Percentiles rank a stretch among this genome's conserved stretches.
Evolutionary conservation across 2,797 vertebrate species (phyloP).

Genomic region (Poeciliopsis presidionis): DNA sequence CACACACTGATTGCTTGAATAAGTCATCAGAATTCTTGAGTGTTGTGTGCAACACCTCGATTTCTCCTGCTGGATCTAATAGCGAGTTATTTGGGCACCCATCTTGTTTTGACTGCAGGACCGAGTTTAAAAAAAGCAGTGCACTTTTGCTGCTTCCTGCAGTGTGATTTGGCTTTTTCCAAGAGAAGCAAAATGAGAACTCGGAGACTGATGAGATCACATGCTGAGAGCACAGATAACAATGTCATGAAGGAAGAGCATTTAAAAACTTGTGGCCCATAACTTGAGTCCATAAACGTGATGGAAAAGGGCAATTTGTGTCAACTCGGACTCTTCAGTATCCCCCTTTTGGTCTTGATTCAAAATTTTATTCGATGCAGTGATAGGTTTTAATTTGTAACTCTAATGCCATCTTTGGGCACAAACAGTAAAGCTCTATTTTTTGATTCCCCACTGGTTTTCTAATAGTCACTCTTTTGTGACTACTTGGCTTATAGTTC

Average conservation of each 20-base stretch:
- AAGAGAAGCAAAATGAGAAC: slow-evolving; percentile 7
- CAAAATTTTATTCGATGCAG: not conserved
- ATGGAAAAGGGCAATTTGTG: slow-evolving; percentile 1
- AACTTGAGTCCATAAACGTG: not conserved
- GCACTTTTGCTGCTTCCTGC: not conserved
- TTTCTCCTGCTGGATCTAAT: slow-evolving; percentile 6
- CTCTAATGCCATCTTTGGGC: not conserved
- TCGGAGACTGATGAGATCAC: not conserved
- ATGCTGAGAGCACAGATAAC: slow-evolving; percentile 9
- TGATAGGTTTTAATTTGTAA: not conserved
- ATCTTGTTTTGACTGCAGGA: slow-evolving; percentile 12
- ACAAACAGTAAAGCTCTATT: not conserved
- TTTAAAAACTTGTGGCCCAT: slow-evolving; percentile 10
- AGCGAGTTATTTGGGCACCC: slow-evolving; percentile 19
- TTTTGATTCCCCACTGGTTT: not conserved
- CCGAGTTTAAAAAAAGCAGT: not conserved
- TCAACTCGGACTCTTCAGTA: not conserved
- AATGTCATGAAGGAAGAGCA: not conserved
- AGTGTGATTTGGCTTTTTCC: not conserved
- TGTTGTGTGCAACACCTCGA: slow-evolving; percentile 5
- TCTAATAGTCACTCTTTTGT: not conserved
- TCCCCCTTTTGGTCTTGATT: not conserved
- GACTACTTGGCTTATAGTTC: not conserved
- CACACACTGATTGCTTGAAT: not conserved
- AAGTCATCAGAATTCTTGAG: slow-evolving; percentile 1